A percentile compares a stretch with the other conserved stretches of the same genome.
phyloP scores from a whole-genome alignment of 2,888 invertebrate species.

The Drosophila infuscata region DNA sequence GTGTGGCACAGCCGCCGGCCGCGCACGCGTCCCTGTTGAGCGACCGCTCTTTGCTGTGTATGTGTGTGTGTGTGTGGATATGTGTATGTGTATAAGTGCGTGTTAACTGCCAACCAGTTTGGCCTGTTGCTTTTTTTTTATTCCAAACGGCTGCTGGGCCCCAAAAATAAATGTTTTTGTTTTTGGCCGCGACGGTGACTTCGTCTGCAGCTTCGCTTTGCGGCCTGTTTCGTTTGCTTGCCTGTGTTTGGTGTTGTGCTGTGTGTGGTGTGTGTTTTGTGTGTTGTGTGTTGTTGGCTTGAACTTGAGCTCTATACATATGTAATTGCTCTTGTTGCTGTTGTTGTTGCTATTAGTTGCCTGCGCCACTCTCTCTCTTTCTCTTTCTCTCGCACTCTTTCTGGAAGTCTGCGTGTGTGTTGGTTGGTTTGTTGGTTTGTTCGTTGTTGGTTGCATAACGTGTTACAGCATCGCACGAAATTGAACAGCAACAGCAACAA shows the following conservation, averaged over 20 bases:
- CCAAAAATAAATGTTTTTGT: slow-evolving; percentile 56
- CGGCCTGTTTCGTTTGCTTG: slow-evolving; percentile 52
- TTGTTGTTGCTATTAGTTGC: slow-evolving; percentile 55
- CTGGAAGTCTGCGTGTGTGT: slow-evolving; percentile 48
- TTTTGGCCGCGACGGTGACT: slow-evolving; percentile 23
- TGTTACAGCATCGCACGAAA: slow-evolving; percentile 83
- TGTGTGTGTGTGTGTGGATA: slow-evolving; percentile 3
- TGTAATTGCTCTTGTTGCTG: slow-evolving; percentile 64
- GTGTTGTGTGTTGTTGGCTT: slow-evolving; percentile 67
- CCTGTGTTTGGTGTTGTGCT: slow-evolving; percentile 49
- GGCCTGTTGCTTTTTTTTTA: slow-evolving; percentile 30
- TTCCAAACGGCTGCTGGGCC: slow-evolving; percentile 39
- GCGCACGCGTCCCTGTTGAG: slow-evolving; percentile 52
- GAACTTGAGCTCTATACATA: slow-evolving; percentile 78
- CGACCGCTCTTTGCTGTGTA: slow-evolving; percentile 7
- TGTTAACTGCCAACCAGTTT: slow-evolving; percentile 61
- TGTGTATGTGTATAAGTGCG: slow-evolving; percentile 29
- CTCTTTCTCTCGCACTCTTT: slow-evolving; percentile 27
- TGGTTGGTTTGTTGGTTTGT: slow-evolving; percentile 19
- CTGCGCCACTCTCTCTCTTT: slow-evolving; percentile 22
- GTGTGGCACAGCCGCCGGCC: slow-evolving; percentile 7
- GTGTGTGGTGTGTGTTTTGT: slow-evolving; percentile 38
- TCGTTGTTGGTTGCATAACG: slow-evolving; percentile 78
- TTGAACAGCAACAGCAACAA: slow-evolving; percentile 50
- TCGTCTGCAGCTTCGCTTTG: slow-evolving; percentile 20